These are phyloP conservation scores for Mustelus asterias DNA, from an alignment of 2,113 vertebrate genomes.

Conservation along the genomic window DNA sequence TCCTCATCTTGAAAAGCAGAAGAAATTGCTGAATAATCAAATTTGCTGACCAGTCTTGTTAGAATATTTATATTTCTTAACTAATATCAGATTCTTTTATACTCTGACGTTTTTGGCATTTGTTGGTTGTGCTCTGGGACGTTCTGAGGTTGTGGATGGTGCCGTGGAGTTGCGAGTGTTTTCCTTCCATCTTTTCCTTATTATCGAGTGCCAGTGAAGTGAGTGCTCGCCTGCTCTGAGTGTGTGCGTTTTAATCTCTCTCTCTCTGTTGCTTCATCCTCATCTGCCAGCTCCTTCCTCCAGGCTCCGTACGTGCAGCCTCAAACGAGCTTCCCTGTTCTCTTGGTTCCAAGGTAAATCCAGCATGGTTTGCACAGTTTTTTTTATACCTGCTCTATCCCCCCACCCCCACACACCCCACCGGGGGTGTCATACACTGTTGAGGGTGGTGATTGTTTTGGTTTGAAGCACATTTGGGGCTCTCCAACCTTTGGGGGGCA, in stretches of 20 bases:
- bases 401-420: no score
- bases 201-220: not conserved
- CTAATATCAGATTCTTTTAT: no score
- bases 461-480: not conserved
- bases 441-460: not conserved
- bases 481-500: not conserved
- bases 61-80: no score
- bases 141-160: not conserved
- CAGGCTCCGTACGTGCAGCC: constrained; percentile 61
- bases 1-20: no score
- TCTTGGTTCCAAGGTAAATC: constrained; percentile 74
- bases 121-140: not conserved
- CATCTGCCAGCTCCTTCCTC: constrained; percentile 53
- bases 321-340: constrained; percentile 73
- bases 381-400: no score
- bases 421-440: not conserved
- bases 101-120: not conserved
- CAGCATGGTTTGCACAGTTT: constrained; percentile 6
- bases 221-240: not conserved
- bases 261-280: constrained; percentile 53
- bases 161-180: not conserved
- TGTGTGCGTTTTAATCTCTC: not conserved
- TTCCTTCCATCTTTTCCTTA: not conserved
- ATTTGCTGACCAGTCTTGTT: no score
- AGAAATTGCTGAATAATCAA: no score